These are phyloP conservation scores for Vidua chalybeata DNA, from an alignment of 2,113 vertebrate genomes.

Conservation along the genomic window DNA sequence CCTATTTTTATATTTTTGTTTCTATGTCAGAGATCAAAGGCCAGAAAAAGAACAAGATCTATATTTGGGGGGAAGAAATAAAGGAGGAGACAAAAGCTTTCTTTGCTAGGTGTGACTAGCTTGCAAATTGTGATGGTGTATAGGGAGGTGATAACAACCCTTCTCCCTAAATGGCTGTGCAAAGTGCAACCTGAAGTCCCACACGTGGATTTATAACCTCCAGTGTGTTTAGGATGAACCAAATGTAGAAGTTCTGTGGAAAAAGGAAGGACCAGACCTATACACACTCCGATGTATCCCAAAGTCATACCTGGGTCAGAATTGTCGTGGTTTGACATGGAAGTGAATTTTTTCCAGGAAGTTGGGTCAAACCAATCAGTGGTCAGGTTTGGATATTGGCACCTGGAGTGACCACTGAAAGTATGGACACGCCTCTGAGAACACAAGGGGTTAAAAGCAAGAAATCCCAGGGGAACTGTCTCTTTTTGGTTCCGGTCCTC, in stretches of 20 bases:
- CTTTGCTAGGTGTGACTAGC: neutral
- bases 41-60: fast-evolving
- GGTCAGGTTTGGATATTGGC: no score
- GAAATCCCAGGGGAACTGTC: no score
- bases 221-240: neutral
- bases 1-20: neutral
- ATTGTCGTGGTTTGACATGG: no score
- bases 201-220: neutral
- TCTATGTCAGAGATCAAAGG: neutral
- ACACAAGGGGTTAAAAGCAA: no score
- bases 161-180: neutral
- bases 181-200: neutral
- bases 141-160: neutral
- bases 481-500: no score
- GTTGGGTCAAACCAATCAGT: no score
- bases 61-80: neutral
- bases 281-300: neutral
- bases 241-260: neutral
- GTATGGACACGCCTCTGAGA: no score
- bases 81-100: neutral
- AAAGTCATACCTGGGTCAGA: neutral
- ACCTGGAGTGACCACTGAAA: no score
- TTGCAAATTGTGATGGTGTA: neutral
- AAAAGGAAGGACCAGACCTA: neutral
- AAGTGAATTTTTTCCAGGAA: no score